Evolutionary conservation across 2,797 vertebrate genomes (phyloP).

Genomic region (Tinamus major): DNA sequence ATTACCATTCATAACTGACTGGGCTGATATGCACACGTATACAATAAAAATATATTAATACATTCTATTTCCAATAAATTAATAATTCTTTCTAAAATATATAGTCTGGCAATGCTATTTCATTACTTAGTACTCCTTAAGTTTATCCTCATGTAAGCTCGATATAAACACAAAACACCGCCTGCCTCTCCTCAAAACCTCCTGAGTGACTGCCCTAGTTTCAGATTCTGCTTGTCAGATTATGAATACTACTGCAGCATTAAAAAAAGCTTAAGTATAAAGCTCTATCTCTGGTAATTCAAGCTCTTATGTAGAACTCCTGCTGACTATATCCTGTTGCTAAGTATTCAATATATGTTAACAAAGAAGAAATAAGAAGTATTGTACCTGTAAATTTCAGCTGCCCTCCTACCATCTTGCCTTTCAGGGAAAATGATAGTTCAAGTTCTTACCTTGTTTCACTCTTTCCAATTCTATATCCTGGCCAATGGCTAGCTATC

Average conservation of each 20-base stretch:
- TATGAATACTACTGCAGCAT: conserved; percentile 2
- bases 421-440: background rate
- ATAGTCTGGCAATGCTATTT: background rate
- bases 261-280: background rate
- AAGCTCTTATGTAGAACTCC: background rate
- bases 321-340: background rate
- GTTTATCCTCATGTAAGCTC: background rate
- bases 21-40: background rate
- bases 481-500: background rate
- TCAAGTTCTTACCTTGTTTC: background rate
- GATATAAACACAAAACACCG: background rate
- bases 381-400: background rate
- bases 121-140: background rate
- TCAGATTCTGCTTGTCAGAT: conserved; percentile 12
- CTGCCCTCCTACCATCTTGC: background rate
- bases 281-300: background rate
- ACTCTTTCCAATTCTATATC: background rate
- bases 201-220: background rate
- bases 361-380: background rate
- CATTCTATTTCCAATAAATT: background rate
- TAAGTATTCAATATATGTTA: background rate
- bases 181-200: background rate
- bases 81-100: conserved; percentile 7
- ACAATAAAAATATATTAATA: background rate
- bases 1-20: background rate